Evolutionary conservation across 30 jellyfish, hydroid and myxozoan genomes (phyloP), one percentile per base, ranked within the genome.

Genomic region (Mastigias papua): DNA sequence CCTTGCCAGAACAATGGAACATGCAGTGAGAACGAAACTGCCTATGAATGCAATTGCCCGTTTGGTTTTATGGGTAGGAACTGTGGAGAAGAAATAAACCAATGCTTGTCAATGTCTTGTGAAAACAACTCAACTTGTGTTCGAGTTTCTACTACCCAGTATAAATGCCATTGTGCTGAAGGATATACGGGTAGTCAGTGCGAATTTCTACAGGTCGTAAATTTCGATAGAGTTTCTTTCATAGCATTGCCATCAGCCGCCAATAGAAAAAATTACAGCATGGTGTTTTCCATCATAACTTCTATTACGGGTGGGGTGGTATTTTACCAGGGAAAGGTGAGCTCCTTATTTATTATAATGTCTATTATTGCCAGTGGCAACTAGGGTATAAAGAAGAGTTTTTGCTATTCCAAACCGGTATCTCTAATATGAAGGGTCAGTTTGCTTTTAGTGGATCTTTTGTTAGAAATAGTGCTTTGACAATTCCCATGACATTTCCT

Each of bases 1-100:
- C 94, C 94, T n/a, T 85, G 94, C 37, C 85, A 85, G 73, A 85
- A 85, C 76, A 72, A 72, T 31, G 94, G 94, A 48, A 26, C 78
- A 1, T 85, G 94, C 29, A 9, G 22, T n/a, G 93, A 84, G 35
- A 85, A 73, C 78, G 88, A 85, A 65, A 73, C 88, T 26, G 67
- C 62, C 17, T 73, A 74, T 35, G 50, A 81, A 22, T 83, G 93
- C 50, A 27, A 72, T 30, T 82, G 93, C 73, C 29, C 7, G 8
- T 54, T 73, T 30, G 92, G 90, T 48, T 91, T 62, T 69, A 2
- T 48, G 49, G 95, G 97, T n/a, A 33, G 60, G 25, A 29, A 54
- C 76, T 91, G 97, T 64, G 97, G 84, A 16, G 17, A 61, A 31
- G 78, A 66, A 63, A 29, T 84, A 25, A 68, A 84, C 58, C 87